A percentile compares a stretch with the other conserved stretches of the same genome.
Conservation (phyloP, 2,113 vertebrate species). For the Kryptolebias marmoratus region DNA sequence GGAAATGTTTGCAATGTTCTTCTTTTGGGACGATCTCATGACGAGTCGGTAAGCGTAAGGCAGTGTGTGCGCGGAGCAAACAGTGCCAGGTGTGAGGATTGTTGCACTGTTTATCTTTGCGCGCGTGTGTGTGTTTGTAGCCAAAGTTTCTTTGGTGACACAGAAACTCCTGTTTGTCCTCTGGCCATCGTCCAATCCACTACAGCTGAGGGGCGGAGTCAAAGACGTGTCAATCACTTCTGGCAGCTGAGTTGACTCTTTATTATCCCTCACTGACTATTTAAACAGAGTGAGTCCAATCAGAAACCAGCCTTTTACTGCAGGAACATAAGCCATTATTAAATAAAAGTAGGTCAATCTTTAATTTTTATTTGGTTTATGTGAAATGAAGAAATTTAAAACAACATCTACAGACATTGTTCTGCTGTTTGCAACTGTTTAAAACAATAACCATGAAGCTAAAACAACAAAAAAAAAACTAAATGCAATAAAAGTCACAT, state of each 20-base stretch:
- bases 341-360: not conserved
- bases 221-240: conserved; percentile 15
- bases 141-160: conserved; percentile 28
- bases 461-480: too few relatives aligned
- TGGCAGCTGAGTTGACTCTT: conserved; percentile 3
- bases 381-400: too few relatives aligned
- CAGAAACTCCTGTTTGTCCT: conserved; percentile 52
- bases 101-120: too few relatives aligned
- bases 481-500: too few relatives aligned
- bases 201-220: conserved; percentile 2
- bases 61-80: conserved; percentile 44
- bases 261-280: not conserved
- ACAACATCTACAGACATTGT: too few relatives aligned
- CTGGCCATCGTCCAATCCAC: conserved; percentile 27
- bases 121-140: conserved; percentile 12
- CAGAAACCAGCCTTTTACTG: not conserved
- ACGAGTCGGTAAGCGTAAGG: conserved; percentile 16
- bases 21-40: conserved; percentile 24
- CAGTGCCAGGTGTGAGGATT: not conserved
- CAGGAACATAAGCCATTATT: not conserved
- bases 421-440: too few relatives aligned
- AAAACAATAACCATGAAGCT: too few relatives aligned
- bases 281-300: not conserved
- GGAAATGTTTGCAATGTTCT: not conserved
- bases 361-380: too few relatives aligned